A percentile compares a stretch with the other conserved stretches of the same genome.
Evolutionary conservation across 1,140 invertebrate genomes (phyloP).

Genomic region (Gonioctena quinquepunctata): DNA sequence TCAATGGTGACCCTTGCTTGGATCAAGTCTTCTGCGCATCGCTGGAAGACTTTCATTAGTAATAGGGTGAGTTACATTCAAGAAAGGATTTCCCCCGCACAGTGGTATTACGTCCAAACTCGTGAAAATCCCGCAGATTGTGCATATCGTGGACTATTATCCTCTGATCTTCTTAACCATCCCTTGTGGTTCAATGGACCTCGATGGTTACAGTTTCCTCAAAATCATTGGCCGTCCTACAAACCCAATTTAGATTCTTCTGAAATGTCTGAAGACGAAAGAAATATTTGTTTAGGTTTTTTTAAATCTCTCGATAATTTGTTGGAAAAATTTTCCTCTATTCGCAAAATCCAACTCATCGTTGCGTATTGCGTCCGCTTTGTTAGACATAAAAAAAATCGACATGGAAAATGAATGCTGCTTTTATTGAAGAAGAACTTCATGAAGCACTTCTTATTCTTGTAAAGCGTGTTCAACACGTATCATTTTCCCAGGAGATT

Average conservation of each 20-base stretch:
- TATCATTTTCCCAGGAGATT: conserved; percentile 4
- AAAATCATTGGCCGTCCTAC: not conserved
- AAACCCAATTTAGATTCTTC: too few species aligned
- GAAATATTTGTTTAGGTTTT: too few species aligned
- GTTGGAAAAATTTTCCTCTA: too few species aligned
- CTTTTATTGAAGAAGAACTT: not conserved
- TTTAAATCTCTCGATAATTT: too few species aligned
- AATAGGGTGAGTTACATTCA: conserved; percentile 54
- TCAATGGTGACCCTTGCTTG: conserved; percentile 52
- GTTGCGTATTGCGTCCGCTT: too few species aligned
- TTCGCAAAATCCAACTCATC: not conserved
- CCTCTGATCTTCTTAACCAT: not conserved
- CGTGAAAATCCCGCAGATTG: conserved; percentile 48
- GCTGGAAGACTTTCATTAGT: conserved; percentile 23
- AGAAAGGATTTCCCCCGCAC: conserved; percentile 12
- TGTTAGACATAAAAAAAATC: too few species aligned
- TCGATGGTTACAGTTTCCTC: not conserved
- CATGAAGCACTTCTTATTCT: not conserved
- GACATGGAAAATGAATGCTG: too few species aligned
- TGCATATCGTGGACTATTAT: conserved; percentile 40
- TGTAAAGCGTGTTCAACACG: conserved; percentile 12
- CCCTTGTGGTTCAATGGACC: conserved; percentile 7
- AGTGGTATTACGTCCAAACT: conserved; percentile 46
- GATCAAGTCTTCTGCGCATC: conserved; percentile 22
- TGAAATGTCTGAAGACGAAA: too few species aligned